A percentile compares a stretch with the other conserved stretches of the same genome.
These are phyloP conservation scores for Chelmon rostratus DNA, from an alignment of 2,797 vertebrate genomes.

Conservation along the genomic window DNA sequence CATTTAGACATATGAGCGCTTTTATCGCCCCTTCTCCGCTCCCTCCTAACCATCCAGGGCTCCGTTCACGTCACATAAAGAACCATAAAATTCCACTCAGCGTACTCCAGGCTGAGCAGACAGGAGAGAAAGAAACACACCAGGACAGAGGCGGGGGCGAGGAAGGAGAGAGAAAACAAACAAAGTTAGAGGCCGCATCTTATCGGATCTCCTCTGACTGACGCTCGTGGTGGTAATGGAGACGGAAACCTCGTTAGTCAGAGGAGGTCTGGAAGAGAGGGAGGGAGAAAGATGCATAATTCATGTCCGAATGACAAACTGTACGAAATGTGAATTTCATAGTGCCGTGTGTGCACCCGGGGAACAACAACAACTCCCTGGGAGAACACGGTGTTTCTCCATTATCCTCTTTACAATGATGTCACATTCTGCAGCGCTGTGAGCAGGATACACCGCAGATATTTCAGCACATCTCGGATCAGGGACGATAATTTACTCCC, in stretches of 20 bases:
- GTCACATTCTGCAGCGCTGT: neutral
- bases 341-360: no score
- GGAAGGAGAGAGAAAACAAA: slow-evolving; percentile 84
- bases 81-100: slow-evolving; percentile 82
- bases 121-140: slow-evolving; percentile 12
- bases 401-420: neutral
- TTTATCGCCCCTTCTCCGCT: slow-evolving; percentile 61
- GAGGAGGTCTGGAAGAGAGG: slow-evolving; percentile 87
- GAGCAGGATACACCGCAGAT: neutral
- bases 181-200: slow-evolving; percentile 90
- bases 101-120: slow-evolving; percentile 65
- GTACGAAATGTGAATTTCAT: slow-evolving; percentile 95
- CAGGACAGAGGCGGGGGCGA: slow-evolving; percentile 61
- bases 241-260: slow-evolving; percentile 91
- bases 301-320: slow-evolving; percentile 91
- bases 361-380: neutral
- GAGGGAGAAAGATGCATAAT: slow-evolving; percentile 87
- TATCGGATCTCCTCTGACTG: slow-evolving; percentile 91
- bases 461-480: neutral
- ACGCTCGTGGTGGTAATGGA: slow-evolving; percentile 91
- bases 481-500: no score
- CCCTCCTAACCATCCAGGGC: slow-evolving; percentile 70
- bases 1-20: slow-evolving; percentile 57
- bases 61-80: slow-evolving; percentile 71
- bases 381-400: slow-evolving; percentile 4